Conservation (phyloP, 2,888 invertebrate species). For the Phyllotreta striolata region DNA sequence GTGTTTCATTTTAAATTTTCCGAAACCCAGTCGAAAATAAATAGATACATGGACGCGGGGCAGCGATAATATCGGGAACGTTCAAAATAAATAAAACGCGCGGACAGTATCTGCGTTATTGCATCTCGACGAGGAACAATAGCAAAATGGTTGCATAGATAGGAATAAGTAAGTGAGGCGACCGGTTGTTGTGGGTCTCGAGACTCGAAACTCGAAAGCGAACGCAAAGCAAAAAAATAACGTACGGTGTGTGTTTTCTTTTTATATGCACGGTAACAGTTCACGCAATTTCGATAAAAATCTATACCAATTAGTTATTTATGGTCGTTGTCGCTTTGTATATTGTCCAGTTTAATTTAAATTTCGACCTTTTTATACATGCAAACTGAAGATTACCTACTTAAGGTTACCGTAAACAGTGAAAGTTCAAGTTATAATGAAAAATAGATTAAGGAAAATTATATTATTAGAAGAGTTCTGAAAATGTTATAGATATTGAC, state of each 20-base stretch:
- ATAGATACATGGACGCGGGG: slow-evolving; percentile 18
- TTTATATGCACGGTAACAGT: slow-evolving; percentile 54
- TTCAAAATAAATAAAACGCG: slow-evolving; percentile 40
- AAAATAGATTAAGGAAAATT: too few species aligned
- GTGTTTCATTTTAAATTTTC: slow-evolving; percentile 27
- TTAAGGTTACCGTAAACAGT: too few species aligned
- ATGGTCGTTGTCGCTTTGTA: slow-evolving; percentile 49
- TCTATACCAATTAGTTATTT: slow-evolving; percentile 59
- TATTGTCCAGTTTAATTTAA: too few species aligned
- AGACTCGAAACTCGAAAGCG: too few species aligned
- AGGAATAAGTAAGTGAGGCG: slow-evolving; percentile 37
- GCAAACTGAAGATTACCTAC: too few species aligned
- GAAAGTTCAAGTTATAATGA: too few species aligned
- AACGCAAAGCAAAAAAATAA: slow-evolving; percentile 45
- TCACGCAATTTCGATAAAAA: slow-evolving; percentile 59
- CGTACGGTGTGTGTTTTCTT: slow-evolving; percentile 47
- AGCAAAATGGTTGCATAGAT: slow-evolving; percentile 50
- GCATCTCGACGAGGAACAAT: slow-evolving; percentile 48
- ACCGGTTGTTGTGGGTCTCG: slow-evolving; percentile 46
- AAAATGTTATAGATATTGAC: too few species aligned
- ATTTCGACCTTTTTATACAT: too few species aligned
- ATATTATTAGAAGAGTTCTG: too few species aligned
- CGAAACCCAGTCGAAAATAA: slow-evolving; percentile 26
- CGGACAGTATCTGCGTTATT: slow-evolving; percentile 44
- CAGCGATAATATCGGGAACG: slow-evolving; percentile 30